phyloP scores from a whole-genome alignment of 2,113 vertebrate genomes.

The Saguinus imperator region DNA sequence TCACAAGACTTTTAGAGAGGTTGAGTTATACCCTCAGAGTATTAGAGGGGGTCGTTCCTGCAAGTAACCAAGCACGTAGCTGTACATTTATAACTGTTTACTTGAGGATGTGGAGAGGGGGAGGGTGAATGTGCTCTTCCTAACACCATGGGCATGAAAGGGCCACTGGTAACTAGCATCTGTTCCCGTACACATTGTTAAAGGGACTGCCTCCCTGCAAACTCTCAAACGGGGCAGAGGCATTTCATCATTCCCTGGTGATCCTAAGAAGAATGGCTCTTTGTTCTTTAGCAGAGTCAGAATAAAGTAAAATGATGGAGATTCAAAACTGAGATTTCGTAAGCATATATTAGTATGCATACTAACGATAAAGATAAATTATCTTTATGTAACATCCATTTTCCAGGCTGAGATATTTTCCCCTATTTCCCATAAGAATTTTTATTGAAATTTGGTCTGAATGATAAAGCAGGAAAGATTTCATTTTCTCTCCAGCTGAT shows the following conservation, averaged over 20 bases:
- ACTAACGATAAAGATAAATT: not conserved
- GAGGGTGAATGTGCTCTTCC: not conserved
- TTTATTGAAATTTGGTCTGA: not conserved
- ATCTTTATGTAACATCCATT: not conserved
- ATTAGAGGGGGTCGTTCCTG: not conserved
- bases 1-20: not conserved
- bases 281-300: not conserved
- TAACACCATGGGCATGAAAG: rapidly evolving
- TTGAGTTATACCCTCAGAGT: not conserved
- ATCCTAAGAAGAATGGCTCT: not conserved
- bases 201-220: rapidly evolving
- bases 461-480: not conserved
- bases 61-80: not conserved
- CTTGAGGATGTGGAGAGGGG: not conserved
- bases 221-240: not conserved
- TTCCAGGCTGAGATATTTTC: not conserved
- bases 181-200: rapidly evolving
- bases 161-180: rapidly evolving
- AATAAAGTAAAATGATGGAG: not conserved
- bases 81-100: not conserved
- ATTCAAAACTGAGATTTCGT: not conserved
- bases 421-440: not conserved
- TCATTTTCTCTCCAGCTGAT: not conserved
- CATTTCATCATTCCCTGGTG: not conserved
- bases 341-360: not conserved